phyloP scores from a whole-genome alignment of 2,888 invertebrate genomes.

The Polydrusus tereticollis region DNA sequence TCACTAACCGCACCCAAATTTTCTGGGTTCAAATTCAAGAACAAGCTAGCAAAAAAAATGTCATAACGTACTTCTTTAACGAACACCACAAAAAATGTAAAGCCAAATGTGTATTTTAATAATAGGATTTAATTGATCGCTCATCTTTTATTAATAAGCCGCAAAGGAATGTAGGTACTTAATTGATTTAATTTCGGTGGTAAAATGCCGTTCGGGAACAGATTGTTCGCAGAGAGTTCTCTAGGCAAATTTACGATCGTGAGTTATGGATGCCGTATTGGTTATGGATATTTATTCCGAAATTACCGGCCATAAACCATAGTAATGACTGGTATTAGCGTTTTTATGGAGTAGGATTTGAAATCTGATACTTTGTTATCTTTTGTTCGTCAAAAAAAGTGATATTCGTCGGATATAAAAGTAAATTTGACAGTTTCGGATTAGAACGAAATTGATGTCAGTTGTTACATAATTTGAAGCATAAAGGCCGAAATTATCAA shows the following conservation, averaged over 20 bases:
- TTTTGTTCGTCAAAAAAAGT: neutral
- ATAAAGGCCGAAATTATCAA: no score
- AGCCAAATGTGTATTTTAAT: no score
- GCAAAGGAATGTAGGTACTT: slow-evolving; percentile 22
- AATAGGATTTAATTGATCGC: neutral
- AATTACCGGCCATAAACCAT: slow-evolving; percentile 8
- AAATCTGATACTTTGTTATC: slow-evolving; percentile 6
- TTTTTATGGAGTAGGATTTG: neutral
- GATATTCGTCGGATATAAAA: no score
- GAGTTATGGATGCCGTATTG: slow-evolving; percentile 2
- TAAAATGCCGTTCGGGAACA: slow-evolving; percentile 3
- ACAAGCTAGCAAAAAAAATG: no score
- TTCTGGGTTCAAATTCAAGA: no score
- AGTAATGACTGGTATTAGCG: neutral
- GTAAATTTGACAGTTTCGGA: no score
- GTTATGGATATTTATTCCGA: slow-evolving; percentile 8
- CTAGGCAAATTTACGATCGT: slow-evolving; percentile 1
- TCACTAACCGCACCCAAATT: no score
- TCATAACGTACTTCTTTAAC: no score
- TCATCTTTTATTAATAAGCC: slow-evolving; percentile 4
- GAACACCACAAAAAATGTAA: no score
- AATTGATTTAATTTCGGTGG: slow-evolving; percentile 6
- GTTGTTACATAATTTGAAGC: no score
- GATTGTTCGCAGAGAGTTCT: slow-evolving; percentile 6
- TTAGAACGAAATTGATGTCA: no score